phyloP scores from a whole-genome alignment of 2,113 vertebrate species.

The Lethenteron camtschaticum region DNA sequence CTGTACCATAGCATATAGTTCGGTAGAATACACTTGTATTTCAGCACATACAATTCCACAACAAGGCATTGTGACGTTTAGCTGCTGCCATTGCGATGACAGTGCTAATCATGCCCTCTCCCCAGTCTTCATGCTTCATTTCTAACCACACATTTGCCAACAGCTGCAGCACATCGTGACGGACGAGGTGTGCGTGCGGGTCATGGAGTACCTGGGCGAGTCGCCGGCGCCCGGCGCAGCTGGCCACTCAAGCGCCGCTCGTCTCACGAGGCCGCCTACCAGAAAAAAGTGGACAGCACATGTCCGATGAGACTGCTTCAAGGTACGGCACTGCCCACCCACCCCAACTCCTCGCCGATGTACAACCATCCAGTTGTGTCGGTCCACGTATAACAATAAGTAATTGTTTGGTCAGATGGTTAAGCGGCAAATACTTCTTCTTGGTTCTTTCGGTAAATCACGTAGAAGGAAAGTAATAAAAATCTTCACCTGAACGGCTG shows the following conservation, averaged over 20 bases:
- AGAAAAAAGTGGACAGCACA: slow-evolving; percentile 73
- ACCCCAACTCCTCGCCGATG: too few relatives aligned
- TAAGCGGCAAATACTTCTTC: too few relatives aligned
- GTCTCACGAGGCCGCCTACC: slow-evolving; percentile 44
- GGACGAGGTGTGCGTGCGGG: slow-evolving; percentile 68
- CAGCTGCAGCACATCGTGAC: slow-evolving; percentile 96
- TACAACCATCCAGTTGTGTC: too few relatives aligned
- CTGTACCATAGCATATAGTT: too few relatives aligned
- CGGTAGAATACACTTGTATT: too few relatives aligned
- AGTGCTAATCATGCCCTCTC: not conserved
- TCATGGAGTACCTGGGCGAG: slow-evolving; percentile 72
- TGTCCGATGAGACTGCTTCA: slow-evolving; percentile 89
- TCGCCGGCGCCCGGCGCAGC: slow-evolving; percentile 46
- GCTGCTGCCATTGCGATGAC: not conserved
- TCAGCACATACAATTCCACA: too few relatives aligned
- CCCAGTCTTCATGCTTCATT: not conserved
- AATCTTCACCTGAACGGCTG: too few relatives aligned
- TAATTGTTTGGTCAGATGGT: too few relatives aligned
- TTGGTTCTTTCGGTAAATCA: too few relatives aligned
- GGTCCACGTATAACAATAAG: too few relatives aligned
- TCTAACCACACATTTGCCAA: not conserved
- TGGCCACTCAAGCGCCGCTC: slow-evolving; percentile 40
- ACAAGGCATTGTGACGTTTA: not conserved
- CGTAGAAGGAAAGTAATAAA: too few relatives aligned
- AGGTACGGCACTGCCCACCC: slow-evolving; percentile 30